These are phyloP conservation scores for Nansenia antarctica DNA, from an alignment of 2,113 vertebrate genomes.

Conservation along the genomic window DNA sequence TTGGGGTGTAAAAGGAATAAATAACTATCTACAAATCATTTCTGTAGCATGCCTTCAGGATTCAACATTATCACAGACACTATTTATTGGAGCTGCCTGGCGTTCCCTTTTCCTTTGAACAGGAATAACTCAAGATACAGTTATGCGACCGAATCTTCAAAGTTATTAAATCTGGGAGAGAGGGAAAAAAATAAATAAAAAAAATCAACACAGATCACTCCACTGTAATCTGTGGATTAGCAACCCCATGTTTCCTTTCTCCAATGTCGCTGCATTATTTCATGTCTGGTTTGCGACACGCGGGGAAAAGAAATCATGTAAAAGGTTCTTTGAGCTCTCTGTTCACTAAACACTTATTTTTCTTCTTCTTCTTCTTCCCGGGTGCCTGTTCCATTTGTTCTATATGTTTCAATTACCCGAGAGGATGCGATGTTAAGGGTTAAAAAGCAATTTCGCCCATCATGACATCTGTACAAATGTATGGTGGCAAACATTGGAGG, in stretches of 20 bases:
- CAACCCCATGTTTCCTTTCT: conserved; percentile 14
- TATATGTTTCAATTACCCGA: conserved; percentile 61
- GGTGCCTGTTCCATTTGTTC: conserved; percentile 42
- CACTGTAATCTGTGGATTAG: conserved; percentile 33
- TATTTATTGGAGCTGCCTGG: conserved; percentile 57
- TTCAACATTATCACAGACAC: conserved; percentile 57
- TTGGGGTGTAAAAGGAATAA: conserved; percentile 52
- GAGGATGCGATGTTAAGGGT: conserved; percentile 52
- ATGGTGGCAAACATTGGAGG: conserved; percentile 68
- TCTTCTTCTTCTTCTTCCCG: neutral
- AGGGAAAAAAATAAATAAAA: conserved; percentile 12
- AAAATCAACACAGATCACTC: conserved; percentile 29
- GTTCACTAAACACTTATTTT: neutral
- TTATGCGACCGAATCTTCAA: conserved; percentile 41
- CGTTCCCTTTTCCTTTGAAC: conserved; percentile 53
- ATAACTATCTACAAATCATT: conserved; percentile 63
- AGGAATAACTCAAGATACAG: conserved; percentile 59
- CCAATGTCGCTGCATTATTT: conserved; percentile 17
- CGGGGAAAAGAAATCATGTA: conserved; percentile 7
- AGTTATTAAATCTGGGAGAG: conserved; percentile 56
- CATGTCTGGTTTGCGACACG: conserved; percentile 20
- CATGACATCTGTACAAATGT: conserved; percentile 76
- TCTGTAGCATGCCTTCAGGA: conserved; percentile 50
- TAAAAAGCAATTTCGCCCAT: conserved; percentile 76
- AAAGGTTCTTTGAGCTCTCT: conserved; percentile 1